Base-by-base conservation (phyloP, 2,888 invertebrate species). In the Parnassius mnemosyne region DNA sequence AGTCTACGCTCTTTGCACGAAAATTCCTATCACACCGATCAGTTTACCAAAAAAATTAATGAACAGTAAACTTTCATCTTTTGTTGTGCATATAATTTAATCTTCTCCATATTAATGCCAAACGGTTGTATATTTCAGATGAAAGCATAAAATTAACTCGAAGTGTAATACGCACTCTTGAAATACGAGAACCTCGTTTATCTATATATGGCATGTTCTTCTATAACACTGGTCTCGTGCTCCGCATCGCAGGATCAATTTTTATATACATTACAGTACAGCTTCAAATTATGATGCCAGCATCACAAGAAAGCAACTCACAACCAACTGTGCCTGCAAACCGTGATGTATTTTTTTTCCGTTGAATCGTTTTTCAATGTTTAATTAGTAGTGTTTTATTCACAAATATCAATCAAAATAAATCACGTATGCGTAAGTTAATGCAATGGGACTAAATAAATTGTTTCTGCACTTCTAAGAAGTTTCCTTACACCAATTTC, bases 261-360 rank as follows among this genome's bases (percentile, higher is more conserved):
- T 77, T 85, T 42, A 79, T 86, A 3, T 87, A 84, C 62, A 77
- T 86, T 3, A 85, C 82, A 5, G 80, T 84, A 10, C 85, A 85
- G 61, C 65, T 87, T 12, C 85, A 85, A 60, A 60, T 85, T 9
- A 12, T 60, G n/a, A 47, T 60, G 3, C 61, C 65, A 10, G n/a
- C 25, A 2, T 57, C 53, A 10, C 50, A 20, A 51, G 49, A 63
- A 16, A 12, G 7, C 9, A 49, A 49, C 3, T 7, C 49, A 3
- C 13, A 49, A 49, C 12, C 13, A 49, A 13, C 13, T 49, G n/a
- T 13, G 13, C 49, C 49, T 13, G 13, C 7, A 13, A 13, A 13
- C 13, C 9, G 9, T 49, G 49, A 49, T 13, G 7, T 49, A 9
- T 16, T 49, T 9, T 13, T 49, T 49, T 49, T 49, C 10, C 13